phyloP scores from a whole-genome alignment of 2,888 invertebrate species.

The Mesochorus sp. region DNA sequence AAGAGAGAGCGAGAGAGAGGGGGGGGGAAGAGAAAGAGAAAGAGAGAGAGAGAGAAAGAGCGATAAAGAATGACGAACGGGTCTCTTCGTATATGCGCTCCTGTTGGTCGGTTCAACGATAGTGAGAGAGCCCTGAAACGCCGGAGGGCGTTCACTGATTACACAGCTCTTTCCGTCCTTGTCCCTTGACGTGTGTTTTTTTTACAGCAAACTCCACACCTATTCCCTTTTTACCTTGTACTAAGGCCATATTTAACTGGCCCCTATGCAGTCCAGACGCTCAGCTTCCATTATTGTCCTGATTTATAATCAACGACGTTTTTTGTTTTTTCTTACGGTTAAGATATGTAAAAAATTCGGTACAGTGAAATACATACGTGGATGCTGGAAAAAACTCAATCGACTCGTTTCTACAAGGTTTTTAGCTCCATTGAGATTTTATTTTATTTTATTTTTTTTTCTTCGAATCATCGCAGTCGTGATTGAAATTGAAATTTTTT shows the following conservation, averaged over 20 bases:
- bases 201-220: constrained; percentile 23
- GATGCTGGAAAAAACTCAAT: no score
- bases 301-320: no score
- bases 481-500: no score
- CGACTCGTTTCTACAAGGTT: no score
- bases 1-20: not conserved
- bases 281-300: no score
- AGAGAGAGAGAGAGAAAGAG: not conserved
- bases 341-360: no score
- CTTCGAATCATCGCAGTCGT: no score
- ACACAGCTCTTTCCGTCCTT: constrained; percentile 11
- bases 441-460: no score
- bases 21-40: not conserved
- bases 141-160: constrained; percentile 62
- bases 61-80: not conserved
- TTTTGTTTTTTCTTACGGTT: no score
- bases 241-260: not conserved
- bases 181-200: constrained; percentile 15
- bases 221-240: not conserved
- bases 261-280: not conserved
- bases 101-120: constrained; percentile 29
- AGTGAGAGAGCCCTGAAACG: constrained; percentile 25
- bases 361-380: no score
- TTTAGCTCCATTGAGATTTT: no score
- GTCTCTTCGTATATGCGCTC: constrained; percentile 3